Conservation (phyloP, 2,888 invertebrate species). For the Allolobophora icterica region DNA sequence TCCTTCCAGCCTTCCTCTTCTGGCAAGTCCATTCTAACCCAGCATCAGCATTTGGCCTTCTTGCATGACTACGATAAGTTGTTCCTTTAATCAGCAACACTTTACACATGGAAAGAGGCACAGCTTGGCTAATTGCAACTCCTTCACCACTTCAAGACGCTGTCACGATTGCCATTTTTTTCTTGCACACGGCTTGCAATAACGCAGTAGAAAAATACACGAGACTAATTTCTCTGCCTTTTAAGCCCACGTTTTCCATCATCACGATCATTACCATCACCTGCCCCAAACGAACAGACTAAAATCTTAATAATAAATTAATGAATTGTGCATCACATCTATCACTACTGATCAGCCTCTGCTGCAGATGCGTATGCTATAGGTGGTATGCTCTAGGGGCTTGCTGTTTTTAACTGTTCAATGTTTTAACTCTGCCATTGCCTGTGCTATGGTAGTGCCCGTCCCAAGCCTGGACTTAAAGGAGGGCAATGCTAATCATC, state of each 20-base stretch:
- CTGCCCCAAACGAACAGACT: background rate
- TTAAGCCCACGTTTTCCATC: background rate
- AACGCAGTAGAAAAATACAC: background rate
- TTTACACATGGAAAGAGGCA: background rate
- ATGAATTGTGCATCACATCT: background rate
- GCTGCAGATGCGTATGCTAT: too few relatives aligned
- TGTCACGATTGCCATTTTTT: background rate
- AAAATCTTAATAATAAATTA: background rate
- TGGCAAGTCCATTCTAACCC: background rate
- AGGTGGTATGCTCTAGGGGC: too few relatives aligned
- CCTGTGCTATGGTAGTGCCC: too few relatives aligned
- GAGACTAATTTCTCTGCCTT: background rate
- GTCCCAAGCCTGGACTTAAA: too few relatives aligned
- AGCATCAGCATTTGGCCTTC: background rate
- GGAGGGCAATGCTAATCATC: too few relatives aligned
- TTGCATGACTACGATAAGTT: background rate
- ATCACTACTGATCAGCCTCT: too few relatives aligned
- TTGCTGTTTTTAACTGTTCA: too few relatives aligned
- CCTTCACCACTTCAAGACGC: background rate
- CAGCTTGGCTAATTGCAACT: background rate
- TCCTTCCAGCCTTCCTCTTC: background rate
- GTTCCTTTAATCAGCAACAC: background rate
- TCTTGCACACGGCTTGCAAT: background rate
- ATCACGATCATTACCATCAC: background rate
- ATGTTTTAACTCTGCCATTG: too few relatives aligned